Base-by-base conservation (phyloP, 2,888 invertebrate species). In the Vanessa cardui region DNA sequence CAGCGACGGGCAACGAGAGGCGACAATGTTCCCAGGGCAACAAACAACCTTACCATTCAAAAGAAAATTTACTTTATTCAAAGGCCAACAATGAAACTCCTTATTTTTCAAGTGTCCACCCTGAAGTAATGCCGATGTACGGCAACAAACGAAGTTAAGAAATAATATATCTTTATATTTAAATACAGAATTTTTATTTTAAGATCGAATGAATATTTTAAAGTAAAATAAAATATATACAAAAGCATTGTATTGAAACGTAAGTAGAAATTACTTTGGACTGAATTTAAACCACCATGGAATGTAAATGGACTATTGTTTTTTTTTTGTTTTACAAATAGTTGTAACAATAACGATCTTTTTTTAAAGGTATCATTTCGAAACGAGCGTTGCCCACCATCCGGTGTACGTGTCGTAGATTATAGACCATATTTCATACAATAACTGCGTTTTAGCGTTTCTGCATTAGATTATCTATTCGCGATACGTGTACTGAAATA, bases 401-500 rank as follows among this genome's bases (percentile, higher is more conserved):
- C 56, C 46, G 44, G 63, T 50, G 65, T 68, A 70, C 54, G 49
- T 46, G 68, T 52, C 61, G 58, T 67, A 69, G 66, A 67, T 70
- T 66, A 66, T 60, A 68, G 61, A 71, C 66, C 59, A 73, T 75
- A 83, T 87, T 85, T 81, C 80, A 84, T 83, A 85, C 86, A 87
- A 89, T 89, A 88, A 90, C 90, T 86, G 89, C 88, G 82, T 86
- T 84, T 86, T 86, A 89, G 84, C 85, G 85, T 84, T 83, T 82
- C 83, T 88, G 87, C 84, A 87, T 89, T 87, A 86, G 86, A 89
- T 90, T 90, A 90, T 89, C 86, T 85, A 82, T 80, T 80, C 75
- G 82, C 80, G 85, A 89, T 89, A 89, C 90, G 90, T 91, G 90
- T 85, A 76, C 85, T 84, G 90, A 87, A 90, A 92, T 90, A 90